Evolutionary conservation across 2,113 vertebrate species (phyloP).

Genomic region (Crotalus tigris): DNA sequence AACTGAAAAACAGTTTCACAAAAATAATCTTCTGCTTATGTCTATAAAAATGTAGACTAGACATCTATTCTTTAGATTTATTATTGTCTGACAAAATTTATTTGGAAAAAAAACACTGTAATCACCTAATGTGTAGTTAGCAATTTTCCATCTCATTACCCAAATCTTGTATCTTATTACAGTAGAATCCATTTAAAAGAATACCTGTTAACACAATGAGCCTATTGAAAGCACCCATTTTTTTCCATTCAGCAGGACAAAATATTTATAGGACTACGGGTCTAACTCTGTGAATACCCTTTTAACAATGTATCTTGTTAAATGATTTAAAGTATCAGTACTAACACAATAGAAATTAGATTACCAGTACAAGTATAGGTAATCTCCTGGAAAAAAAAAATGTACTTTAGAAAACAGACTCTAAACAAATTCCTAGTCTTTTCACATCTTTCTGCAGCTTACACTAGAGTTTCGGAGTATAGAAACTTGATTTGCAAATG

Average conservation of each 20-base stretch:
- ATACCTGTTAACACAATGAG: conserved; percentile 60
- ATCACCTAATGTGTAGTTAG: conserved; percentile 53
- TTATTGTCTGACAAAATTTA: conserved; percentile 65
- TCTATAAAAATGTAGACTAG: conserved; percentile 36
- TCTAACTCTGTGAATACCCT: conserved; percentile 36
- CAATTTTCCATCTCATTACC: conserved; percentile 67
- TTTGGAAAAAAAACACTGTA: conserved; percentile 45
- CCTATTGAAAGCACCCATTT: conserved; percentile 49
- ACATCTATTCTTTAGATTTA: conserved; percentile 56
- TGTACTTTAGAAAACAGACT: conserved; percentile 10
- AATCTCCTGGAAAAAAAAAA: conserved; percentile 19
- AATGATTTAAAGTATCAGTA: not conserved
- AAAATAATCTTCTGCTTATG: conserved; percentile 49
- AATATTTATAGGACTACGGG: conserved; percentile 47
- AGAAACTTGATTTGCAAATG: not conserved
- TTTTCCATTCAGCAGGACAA: conserved; percentile 58
- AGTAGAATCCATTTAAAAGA: conserved; percentile 51
- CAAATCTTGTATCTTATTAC: conserved; percentile 59
- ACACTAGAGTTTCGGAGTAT: not conserved
- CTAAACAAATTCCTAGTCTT: conserved; percentile 24
- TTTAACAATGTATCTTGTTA: not conserved
- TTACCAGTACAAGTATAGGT: conserved; percentile 15
- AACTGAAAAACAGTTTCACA: conserved; percentile 51
- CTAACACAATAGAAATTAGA: conserved; percentile 30
- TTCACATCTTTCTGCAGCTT: not conserved